Base-by-base conservation (phyloP, 30 jellyfish, hydroid and myxozoan genomes). In the Turritopsis dohrnii region DNA sequence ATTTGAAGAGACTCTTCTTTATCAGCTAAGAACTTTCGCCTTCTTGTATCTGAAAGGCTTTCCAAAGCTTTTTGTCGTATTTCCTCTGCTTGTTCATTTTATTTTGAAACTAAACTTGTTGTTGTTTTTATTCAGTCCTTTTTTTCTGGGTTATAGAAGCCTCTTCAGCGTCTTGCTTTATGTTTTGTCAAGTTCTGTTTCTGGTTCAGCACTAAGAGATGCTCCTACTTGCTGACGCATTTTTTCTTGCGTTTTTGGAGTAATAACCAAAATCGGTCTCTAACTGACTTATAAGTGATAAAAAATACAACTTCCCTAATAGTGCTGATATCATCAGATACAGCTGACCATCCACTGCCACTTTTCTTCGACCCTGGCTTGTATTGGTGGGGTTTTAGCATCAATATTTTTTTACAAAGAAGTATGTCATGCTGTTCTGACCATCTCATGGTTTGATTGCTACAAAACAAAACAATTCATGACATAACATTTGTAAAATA, bases 41-140 rank as follows among this genome's bases (percentile, higher is more conserved):
- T n/a, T n/a, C n/a, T n/a, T n/a, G n/a, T n/a, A n/a, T n/a, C n/a
- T n/a, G n/a, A n/a, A n/a, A n/a, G n/a, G n/a, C 84, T 54, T 66
- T 65, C 88, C 79, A 54, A 65, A 27, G 84, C 71, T n/a, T n/a
- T n/a, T n/a, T n/a, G 75, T 71, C 88, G 41, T 17, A 85, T 79
- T n/a, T 80, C 83, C 72, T 65, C 88, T 21, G 88, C 93, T 21
- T 52, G 53, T 31, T 65, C 84, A 30, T 25, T 79, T 65, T 77
- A 79, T 29, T 65, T 60, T 27, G n/a, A n/a, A n/a, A n/a, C n/a
- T 76, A 65, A 21, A 69, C 54, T 21, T 22, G 52, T 77, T 69
- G 77, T n/a, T 69, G 17, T 69, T 74, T 84, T 5, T 52, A 26
- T 27, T 23, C 71, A 16, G 73, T 79, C 7, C n/a, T 74, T 72